Evolutionary conservation across 2,888 invertebrate species (phyloP).

Genomic region (Pandemis corylana): DNA sequence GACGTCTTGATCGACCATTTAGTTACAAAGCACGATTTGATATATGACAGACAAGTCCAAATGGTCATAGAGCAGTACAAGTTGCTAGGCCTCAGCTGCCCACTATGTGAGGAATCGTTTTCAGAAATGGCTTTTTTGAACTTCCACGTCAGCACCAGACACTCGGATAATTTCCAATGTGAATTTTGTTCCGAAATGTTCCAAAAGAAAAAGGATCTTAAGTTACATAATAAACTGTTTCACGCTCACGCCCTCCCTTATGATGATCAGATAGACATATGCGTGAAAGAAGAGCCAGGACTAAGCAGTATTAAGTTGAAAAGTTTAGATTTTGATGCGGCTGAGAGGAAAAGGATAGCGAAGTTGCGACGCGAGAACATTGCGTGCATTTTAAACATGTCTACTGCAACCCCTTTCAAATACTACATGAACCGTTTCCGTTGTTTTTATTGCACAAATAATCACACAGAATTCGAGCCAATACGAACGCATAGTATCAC

Average conservation of each 20-base stretch:
- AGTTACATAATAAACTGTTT: conserved; percentile 35
- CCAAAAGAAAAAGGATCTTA: conserved; percentile 38
- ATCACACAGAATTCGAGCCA: conserved; percentile 39
- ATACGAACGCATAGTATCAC: conserved; percentile 34
- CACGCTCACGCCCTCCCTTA: conserved; percentile 23
- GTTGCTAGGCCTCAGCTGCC: conserved; percentile 38
- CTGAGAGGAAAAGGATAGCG: conserved; percentile 35
- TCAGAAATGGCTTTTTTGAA: conserved; percentile 30
- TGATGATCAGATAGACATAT: conserved; percentile 4
- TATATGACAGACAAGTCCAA: conserved; percentile 24
- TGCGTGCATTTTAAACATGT: conserved; percentile 41
- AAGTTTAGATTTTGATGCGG: conserved; percentile 10
- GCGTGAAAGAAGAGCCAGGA: conserved; percentile 29
- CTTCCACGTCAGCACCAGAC: conserved; percentile 33
- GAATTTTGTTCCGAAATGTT: conserved; percentile 42
- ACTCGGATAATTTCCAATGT: conserved; percentile 33
- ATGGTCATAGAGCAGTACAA: conserved; percentile 36
- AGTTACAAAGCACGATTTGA: conserved; percentile 28
- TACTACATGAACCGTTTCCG: conserved; percentile 44
- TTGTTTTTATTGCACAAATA: conserved; percentile 44
- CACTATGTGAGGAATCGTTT: conserved; percentile 35
- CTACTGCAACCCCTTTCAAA: conserved; percentile 45
- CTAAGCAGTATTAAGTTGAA: conserved; percentile 10
- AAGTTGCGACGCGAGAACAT: conserved; percentile 41
- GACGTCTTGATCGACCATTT: conserved; percentile 38